Percentiles rank a stretch among this genome's conserved stretches.
Conservation (phyloP, 2,888 invertebrate species). For the Cryptophagus acutangulus region DNA sequence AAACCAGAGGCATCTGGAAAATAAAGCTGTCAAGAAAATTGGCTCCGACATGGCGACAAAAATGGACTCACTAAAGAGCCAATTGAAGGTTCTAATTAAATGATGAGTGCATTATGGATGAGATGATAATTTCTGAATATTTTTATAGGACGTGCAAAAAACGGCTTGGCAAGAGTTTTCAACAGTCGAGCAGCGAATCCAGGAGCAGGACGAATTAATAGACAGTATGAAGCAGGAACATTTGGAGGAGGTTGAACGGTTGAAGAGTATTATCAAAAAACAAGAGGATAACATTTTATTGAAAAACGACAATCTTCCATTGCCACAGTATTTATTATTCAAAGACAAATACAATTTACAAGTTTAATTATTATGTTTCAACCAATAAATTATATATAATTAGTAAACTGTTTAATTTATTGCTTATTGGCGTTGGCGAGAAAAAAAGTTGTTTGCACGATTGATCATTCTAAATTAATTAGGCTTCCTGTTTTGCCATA, state of each 20-base stretch:
- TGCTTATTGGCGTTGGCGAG: no score
- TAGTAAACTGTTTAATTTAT: no score
- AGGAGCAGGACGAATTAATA: conserved; percentile 48
- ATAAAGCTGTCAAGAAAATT: conserved; percentile 45
- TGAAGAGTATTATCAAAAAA: conserved; percentile 47
- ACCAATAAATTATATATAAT: no score
- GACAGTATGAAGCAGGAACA: conserved; percentile 50
- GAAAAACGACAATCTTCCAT: conserved; percentile 38
- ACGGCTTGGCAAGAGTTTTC: conserved; percentile 52
- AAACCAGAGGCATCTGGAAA: conserved; percentile 43
- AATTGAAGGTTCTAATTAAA: no score
- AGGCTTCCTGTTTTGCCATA: no score
- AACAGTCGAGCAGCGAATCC: conserved; percentile 51
- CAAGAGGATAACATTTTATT: conserved; percentile 46
- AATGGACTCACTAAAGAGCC: conserved; percentile 50
- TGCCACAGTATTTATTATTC: conserved; percentile 41
- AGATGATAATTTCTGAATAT: no score
- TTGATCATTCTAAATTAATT: no score
- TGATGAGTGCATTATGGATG: no score
- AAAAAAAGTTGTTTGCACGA: no score
- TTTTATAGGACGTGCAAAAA: conserved; percentile 49
- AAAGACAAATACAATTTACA: conserved; percentile 41
- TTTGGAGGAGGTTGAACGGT: conserved; percentile 47
- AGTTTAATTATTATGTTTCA: conserved; percentile 10
- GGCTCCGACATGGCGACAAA: conserved; percentile 51